Evolutionary conservation across 2,797 vertebrate species (phyloP).

Genomic region (Amblyraja radiata): DNA sequence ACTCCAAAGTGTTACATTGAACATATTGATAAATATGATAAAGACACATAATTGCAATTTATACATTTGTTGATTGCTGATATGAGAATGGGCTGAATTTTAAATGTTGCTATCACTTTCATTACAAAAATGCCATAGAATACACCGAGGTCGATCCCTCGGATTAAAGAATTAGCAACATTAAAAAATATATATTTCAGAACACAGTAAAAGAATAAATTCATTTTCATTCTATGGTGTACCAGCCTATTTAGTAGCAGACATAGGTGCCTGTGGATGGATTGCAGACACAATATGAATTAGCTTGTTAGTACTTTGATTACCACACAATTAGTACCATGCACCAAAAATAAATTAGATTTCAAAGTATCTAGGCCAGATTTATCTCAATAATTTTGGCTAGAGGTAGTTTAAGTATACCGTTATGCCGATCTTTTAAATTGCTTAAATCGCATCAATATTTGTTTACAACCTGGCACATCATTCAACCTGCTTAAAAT

Average conservation of each 20-base stretch:
- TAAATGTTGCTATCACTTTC: too few species aligned
- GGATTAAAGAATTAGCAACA: neutral
- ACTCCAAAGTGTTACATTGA: too few species aligned
- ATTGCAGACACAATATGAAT: neutral
- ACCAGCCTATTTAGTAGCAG: too few species aligned
- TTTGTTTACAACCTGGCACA: neutral
- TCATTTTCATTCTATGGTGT: neutral
- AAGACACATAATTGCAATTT: neutral
- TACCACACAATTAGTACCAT: neutral
- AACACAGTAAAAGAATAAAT: neutral
- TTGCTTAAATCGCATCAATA: neutral
- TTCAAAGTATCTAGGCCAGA: neutral
- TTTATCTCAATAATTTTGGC: constrained; percentile 10
- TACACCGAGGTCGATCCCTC: too few species aligned
- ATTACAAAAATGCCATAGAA: neutral
- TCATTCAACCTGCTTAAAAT: neutral
- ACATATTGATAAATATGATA: neutral
- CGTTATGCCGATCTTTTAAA: neutral
- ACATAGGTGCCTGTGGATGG: neutral
- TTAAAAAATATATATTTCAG: neutral
- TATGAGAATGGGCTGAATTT: neutral
- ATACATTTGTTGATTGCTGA: neutral
- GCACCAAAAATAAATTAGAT: neutral
- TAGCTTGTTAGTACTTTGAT: neutral
- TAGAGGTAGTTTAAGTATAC: neutral